phyloP scores from a whole-genome alignment of 1,140 invertebrate species.

The Drosophila tropicalis region DNA sequence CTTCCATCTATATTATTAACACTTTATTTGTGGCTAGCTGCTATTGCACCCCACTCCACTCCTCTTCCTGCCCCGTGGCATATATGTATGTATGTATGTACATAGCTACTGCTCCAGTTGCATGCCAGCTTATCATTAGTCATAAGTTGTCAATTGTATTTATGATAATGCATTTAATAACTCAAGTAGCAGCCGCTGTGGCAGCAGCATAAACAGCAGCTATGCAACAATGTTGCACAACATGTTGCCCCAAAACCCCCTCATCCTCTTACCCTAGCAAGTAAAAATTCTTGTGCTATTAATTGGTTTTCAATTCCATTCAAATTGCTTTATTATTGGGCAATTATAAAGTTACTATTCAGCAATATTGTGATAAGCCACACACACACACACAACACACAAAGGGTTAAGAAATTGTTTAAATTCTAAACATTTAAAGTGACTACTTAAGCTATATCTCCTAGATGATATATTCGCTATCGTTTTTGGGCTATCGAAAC shows the following conservation, averaged over 20 bases:
- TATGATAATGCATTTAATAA: conserved; percentile 82
- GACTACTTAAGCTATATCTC: no score
- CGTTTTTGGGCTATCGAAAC: no score
- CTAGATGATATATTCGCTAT: no score
- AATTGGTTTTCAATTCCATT: conserved; percentile 41
- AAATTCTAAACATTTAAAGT: neutral
- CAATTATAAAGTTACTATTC: neutral
- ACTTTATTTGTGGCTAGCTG: conserved; percentile 69
- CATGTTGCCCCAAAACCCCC: conserved; percentile 12
- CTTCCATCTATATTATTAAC: conserved; percentile 80
- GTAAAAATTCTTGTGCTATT: conserved; percentile 32
- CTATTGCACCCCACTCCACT: neutral
- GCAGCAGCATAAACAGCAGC: conserved; percentile 4
- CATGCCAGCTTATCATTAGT: conserved; percentile 81
- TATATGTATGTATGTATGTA: no score
- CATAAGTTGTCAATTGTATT: conserved; percentile 81
- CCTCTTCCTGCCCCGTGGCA: neutral
- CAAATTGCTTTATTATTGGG: conserved; percentile 15
- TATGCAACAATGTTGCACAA: conserved; percentile 35
- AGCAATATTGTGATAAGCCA: neutral
- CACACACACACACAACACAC: no score
- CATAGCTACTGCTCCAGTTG: conserved; percentile 46
- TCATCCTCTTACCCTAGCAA: neutral
- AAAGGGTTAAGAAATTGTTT: neutral
- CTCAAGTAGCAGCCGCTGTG: conserved; percentile 63